phyloP scores from a whole-genome alignment of 53 echinoderm and acorn worm genomes.

The Holothuria leucospilota region DNA sequence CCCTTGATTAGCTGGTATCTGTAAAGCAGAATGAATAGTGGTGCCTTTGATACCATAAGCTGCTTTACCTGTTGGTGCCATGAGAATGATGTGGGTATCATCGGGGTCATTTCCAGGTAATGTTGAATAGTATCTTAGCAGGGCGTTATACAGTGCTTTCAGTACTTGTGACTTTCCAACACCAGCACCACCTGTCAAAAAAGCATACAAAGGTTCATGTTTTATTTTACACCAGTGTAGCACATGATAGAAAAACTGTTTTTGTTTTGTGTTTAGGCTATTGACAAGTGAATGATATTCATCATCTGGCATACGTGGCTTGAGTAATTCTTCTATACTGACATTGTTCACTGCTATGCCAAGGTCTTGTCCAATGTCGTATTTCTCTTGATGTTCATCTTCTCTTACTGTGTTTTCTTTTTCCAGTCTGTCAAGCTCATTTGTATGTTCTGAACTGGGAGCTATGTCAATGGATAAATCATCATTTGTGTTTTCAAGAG shows the following conservation, averaged over 20 bases:
- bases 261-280: slow-evolving; percentile 54
- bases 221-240: slow-evolving; percentile 52
- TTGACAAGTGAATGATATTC: slow-evolving; percentile 54
- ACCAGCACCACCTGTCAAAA: slow-evolving; percentile 72
- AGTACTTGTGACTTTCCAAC: slow-evolving; percentile 64
- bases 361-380: slow-evolving; percentile 57
- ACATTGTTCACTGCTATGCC: slow-evolving; percentile 53
- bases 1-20: slow-evolving; percentile 60
- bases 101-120: slow-evolving; percentile 51
- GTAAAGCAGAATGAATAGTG: slow-evolving; percentile 56
- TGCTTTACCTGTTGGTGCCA: too few relatives aligned
- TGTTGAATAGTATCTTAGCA: slow-evolving; percentile 52
- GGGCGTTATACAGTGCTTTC: too few relatives aligned
- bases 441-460: background rate
- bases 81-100: slow-evolving; percentile 35
- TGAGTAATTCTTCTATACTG: slow-evolving; percentile 36
- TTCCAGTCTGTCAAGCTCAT: slow-evolving; percentile 8
- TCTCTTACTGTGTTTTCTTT: slow-evolving; percentile 18
- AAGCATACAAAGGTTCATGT: slow-evolving; percentile 48
- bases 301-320: slow-evolving; percentile 56
- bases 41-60: slow-evolving; percentile 61
- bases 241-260: slow-evolving; percentile 66
- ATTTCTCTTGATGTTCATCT: slow-evolving; percentile 29
- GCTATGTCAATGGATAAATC: slow-evolving; percentile 1
- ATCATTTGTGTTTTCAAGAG: slow-evolving; percentile 19